phyloP scores from a whole-genome alignment of 2,113 vertebrate species.

The Psophia crepitans region DNA sequence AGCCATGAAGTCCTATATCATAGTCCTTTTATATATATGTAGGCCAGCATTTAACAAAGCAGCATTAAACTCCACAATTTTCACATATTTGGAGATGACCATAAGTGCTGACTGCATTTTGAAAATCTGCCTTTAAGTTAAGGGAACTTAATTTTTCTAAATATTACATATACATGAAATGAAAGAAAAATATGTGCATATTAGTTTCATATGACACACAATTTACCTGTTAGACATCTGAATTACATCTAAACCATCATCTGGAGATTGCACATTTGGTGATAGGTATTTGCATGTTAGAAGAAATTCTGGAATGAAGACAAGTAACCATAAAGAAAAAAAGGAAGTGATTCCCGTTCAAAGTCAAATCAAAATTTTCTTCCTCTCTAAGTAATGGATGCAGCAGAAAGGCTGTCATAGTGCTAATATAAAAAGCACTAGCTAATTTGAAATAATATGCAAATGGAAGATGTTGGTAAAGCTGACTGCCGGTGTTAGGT shows the following conservation, averaged over 20 bases:
- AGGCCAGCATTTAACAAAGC: background rate
- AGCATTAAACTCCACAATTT: background rate
- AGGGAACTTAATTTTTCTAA: background rate
- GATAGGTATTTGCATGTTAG: background rate
- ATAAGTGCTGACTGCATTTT: background rate
- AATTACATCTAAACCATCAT: background rate
- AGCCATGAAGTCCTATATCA: background rate
- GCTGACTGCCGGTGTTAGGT: background rate
- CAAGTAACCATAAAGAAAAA: background rate
- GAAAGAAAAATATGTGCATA: background rate
- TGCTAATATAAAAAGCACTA: slow-evolving; percentile 14
- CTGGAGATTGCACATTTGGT: background rate
- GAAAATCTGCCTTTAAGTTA: background rate
- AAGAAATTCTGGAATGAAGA: background rate
- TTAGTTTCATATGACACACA: background rate
- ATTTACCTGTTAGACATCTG: background rate
- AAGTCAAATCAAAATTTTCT: background rate
- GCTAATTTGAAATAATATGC: slow-evolving; percentile 1
- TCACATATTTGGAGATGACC: background rate
- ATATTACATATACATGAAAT: background rate
- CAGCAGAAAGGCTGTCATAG: background rate
- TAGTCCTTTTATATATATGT: background rate
- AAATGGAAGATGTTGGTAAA: background rate
- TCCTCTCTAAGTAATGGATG: background rate
- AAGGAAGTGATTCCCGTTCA: background rate